Evolutionary conservation across 2,797 vertebrate species (phyloP).

Genomic region (Lophotriccus pileatus): DNA sequence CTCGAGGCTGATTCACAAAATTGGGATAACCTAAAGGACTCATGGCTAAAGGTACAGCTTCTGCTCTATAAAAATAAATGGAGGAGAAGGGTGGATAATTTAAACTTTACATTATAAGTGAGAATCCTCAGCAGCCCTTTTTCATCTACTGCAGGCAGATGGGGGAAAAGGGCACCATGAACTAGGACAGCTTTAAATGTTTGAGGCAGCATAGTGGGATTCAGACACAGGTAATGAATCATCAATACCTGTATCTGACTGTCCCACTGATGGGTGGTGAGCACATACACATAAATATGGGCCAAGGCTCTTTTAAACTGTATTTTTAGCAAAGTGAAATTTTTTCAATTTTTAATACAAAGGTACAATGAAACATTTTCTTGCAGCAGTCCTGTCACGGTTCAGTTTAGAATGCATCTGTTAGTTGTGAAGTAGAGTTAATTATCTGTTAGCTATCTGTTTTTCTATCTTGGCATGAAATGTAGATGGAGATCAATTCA

Average conservation of each 20-base stretch:
- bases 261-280: too few relatives aligned
- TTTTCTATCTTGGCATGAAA: background rate
- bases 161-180: fast-evolving
- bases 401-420: background rate
- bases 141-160: background rate
- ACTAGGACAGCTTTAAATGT: fast-evolving
- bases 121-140: background rate
- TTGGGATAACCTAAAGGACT: background rate
- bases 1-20: background rate
- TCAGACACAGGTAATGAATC: background rate
- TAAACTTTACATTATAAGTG: background rate
- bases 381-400: background rate
- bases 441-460: background rate
- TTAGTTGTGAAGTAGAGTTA: background rate
- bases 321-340: background rate
- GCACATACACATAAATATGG: background rate
- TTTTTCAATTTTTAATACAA: background rate
- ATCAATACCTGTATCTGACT: background rate
- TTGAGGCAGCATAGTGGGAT: background rate
- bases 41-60: background rate
- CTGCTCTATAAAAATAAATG: background rate
- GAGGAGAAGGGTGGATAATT: background rate
- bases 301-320: background rate
- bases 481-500: background rate
- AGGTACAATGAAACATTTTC: background rate